Evolutionary conservation across 1,140 invertebrate genomes (phyloP).

Genomic region (Heliconius nattereri): DNA sequence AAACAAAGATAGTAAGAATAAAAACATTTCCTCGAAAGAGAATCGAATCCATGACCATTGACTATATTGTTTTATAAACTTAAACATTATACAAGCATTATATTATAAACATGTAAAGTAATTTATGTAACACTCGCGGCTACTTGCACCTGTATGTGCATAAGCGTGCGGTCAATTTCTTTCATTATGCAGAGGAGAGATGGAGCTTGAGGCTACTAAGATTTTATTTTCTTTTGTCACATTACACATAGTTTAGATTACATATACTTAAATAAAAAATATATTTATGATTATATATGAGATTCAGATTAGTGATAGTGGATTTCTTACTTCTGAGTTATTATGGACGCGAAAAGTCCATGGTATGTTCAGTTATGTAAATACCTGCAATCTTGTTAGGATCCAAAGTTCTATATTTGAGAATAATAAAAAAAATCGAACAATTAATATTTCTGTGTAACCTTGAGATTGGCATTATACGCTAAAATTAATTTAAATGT

Average conservation of each 20-base stretch:
- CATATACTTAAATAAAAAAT: neutral
- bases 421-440: no score
- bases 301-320: no score
- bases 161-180: neutral
- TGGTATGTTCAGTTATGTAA: no score
- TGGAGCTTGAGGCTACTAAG: neutral
- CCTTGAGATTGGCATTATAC: no score
- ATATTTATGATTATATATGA: neutral
- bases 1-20: no score
- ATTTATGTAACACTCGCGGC: constrained; percentile 2
- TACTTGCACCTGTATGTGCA: neutral
- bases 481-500: no score
- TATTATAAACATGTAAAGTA: neutral
- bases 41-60: neutral
- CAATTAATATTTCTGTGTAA: no score
- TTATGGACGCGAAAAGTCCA: no score
- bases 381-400: no score
- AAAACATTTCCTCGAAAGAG: neutral
- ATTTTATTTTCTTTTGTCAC: neutral
- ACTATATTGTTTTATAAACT: neutral
- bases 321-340: no score
- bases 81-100: neutral
- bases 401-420: no score
- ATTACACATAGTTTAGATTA: neutral
- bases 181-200: neutral